Evolutionary conservation across 2,113 vertebrate genomes (phyloP).

Genomic region (Bombycilla garrulus): DNA sequence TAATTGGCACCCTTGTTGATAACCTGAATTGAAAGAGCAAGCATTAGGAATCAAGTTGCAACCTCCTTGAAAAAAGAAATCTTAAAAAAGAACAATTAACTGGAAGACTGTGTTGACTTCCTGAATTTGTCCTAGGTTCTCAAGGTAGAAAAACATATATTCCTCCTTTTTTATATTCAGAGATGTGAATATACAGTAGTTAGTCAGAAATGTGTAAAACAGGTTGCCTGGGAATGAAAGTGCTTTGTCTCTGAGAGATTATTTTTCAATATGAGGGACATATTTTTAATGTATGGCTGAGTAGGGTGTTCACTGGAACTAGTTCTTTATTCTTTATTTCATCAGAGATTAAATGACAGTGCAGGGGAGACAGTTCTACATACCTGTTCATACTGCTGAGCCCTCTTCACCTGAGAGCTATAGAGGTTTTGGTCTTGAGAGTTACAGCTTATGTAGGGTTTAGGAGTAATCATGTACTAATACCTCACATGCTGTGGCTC

Average conservation of each 20-base stretch:
- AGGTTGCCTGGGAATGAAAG: neutral
- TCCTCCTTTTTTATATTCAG: neutral
- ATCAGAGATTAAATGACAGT: neutral
- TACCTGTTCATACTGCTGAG: neutral
- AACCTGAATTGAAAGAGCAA: neutral
- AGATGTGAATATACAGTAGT: neutral
- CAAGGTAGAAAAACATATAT: neutral
- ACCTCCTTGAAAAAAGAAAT: neutral
- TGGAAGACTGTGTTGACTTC: neutral
- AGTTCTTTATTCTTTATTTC: neutral
- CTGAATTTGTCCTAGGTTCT: neutral
- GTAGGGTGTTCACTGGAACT: neutral
- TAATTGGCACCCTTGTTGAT: constrained; percentile 18
- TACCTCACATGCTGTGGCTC: neutral
- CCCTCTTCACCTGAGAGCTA: neutral
- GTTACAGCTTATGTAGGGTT: neutral
- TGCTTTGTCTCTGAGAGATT: neutral
- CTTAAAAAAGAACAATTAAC: neutral
- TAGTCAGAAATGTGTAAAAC: neutral
- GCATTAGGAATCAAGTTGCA: constrained; percentile 24
- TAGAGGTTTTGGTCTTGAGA: neutral
- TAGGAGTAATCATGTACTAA: neutral
- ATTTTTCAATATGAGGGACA: neutral
- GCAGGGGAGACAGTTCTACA: neutral
- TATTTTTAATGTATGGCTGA: neutral